Evolutionary conservation across 2,797 vertebrate species (phyloP), one percentile per base, ranked within the genome.

Genomic region (Eulemur mongoz): DNA sequence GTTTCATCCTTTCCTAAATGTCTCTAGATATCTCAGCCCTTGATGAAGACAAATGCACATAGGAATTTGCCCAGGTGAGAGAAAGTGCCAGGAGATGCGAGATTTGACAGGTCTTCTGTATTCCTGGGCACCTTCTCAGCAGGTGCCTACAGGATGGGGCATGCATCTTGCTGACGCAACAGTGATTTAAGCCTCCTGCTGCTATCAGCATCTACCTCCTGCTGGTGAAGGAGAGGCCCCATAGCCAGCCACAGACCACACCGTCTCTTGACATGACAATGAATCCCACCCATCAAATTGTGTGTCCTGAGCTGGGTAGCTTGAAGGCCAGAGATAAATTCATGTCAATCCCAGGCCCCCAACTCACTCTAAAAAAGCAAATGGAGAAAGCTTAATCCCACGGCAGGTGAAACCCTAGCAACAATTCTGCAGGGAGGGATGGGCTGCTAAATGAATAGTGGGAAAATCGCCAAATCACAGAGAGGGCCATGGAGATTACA

Each of bases 291-390:
- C 69, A 73, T 93, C 59, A 69, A 70, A 48, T 4, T 72, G 67
- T 94, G 91, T n/a, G 89, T 89, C 63, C 17, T 40, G 65, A 88
- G 67, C 27, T 40, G 32, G 12, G 10, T 45, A 27, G 27, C 83
- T 92, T 65, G 82, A 91, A 88, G 69, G 40, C 57, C 65, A 88
- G 63, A 94, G 70, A 95, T 70, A 91, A 89, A 89, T 18, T 50
- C 65, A 25, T 35, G 45, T 82, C 73, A 61, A 63, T 52, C 32
- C 54, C 57, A 35, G 43, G 7, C n/a, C 52, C 70, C 59, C 40
- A 80, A 45, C 40, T 86, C 52, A 88, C 48, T 85, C 70, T 69
- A 32, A 27, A 76, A 69, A 93, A 57, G 69, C 57, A 90, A 91
- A 79, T 2, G 61, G 81, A 75, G 57, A 97, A 93, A 85, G 22